Base-by-base conservation (phyloP, 2,113 vertebrate genomes). In the Vulpes ferrilata region DNA sequence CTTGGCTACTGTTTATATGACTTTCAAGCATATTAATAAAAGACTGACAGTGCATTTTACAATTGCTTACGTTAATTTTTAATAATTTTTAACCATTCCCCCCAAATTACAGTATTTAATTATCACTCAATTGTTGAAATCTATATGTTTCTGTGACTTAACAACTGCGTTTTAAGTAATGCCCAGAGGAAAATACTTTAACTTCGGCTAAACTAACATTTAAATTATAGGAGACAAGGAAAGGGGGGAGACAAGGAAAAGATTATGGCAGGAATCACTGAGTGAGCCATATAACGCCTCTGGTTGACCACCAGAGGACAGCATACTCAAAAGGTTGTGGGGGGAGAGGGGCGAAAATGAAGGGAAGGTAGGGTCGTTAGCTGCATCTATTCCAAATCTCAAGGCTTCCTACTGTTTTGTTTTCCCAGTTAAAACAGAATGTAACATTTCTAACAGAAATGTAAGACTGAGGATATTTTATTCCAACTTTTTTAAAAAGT, bases 291-390 rank as follows among this genome's bases (percentile, higher is more conserved):
- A 35, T 1, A 67, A 23, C 51, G 0, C 0, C 23, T 38, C 16
- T 15, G 6, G 87, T 27, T 22, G 35, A 62, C 93, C 97, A 95
- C 87, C 22, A 97, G 98, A 92, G 97, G 95, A 96, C 96, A 97
- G 93, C 84, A 96, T 83, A 59, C 53, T 92, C 96, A 59, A 90
- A 13, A 17, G 25, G 25, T 60, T 97, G 57, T 35, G 53, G 15
- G 5, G 0, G 17, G 32, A 79, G 35, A 3, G 4, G 22, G 16
- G 55, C 0, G 5, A 74, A 15, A 78, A 16, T 30, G 25, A 43
- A 60, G 5, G 78, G 64, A 74, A 11, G 57, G 22, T 12, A 3
- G 1, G 10, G 4, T 35, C 3, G 1, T 78, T 30, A n/a, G 59
- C 5, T 10, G 30, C 7, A 22, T 11, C 35, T 82, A 1, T 17